Evolutionary conservation across 30 jellyfish, hydroid and myxozoan species (phyloP), one percentile per base, ranked within the genome.

Genomic region (Nemopilema nomurai): DNA sequence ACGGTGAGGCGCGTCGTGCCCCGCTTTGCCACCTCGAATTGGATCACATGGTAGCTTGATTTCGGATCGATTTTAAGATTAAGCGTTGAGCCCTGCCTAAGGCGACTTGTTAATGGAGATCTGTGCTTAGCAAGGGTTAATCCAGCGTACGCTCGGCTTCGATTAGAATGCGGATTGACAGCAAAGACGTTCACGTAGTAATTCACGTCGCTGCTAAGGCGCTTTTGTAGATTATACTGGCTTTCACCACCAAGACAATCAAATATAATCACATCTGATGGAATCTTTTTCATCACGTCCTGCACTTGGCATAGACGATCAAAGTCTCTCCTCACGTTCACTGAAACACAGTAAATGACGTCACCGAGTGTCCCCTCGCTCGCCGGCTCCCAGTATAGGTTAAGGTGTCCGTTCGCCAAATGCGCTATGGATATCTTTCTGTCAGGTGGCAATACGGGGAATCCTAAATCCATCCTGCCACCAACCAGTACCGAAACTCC

Each of bases 361-460:
- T 62, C 18, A 18, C 63, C 88, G 63, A 21, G 67, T 20, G 80
- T 49, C 18, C 30, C 24, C 74, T 33, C 67, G 18, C 49, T 69
- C 22, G 84, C 92, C 27, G 83, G 83, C 63, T 72, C 31, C 92
- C 92, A 84, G 63, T 72, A 84, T 62, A 84, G 64, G 67, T 65
- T 53, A 71, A 84, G 64, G 22, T 16, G 20, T 21, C 27, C 71
- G 4, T 66, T 67, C 41, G 78, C 62, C 50, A 74, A 31, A 28
- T 84, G 83, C 18, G 92, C 87, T 8, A 84, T 18, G 20, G 92
- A 65, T 62, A 84, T 57, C 75, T 71, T 74, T 29, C 64, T 74
- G 64, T 84, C 92, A 24, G 80, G 28, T 62, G 92, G 92, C 41
- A 84, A 51, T 27, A 52, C 17, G n/a, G 92, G 92, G n/a, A 69